A percentile compares a stretch with the other conserved stretches of the same genome.
Evolutionary conservation across 2,888 invertebrate species (phyloP).

Genomic region (Pammene aurita): DNA sequence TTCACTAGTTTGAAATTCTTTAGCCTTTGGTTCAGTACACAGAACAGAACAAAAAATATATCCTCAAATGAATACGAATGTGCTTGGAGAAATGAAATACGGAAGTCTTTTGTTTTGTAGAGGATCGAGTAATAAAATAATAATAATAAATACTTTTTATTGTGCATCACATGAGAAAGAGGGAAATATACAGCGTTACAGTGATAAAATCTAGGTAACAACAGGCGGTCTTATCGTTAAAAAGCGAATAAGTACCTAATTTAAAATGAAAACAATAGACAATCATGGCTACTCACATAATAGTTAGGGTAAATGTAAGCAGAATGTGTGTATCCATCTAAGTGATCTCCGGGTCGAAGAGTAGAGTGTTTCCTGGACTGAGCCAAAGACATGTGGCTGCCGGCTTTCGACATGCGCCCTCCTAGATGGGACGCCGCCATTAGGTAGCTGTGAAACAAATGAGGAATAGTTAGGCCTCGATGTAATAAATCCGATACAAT

Average conservation of each 20-base stretch:
- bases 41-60: too few relatives aligned
- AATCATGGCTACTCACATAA: conserved; percentile 75
- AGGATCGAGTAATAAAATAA: too few relatives aligned
- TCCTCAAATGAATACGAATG: too few relatives aligned
- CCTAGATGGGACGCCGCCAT: conserved; percentile 79
- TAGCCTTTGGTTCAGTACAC: too few relatives aligned
- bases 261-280: background rate
- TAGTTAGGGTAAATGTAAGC: conserved; percentile 85
- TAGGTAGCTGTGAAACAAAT: conserved; percentile 63
- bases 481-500: background rate
- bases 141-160: too few relatives aligned
- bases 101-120: too few relatives aligned
- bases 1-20: too few relatives aligned
- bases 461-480: background rate
- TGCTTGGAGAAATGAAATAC: too few relatives aligned
- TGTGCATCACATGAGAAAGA: too few relatives aligned
- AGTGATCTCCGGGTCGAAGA: conserved; percentile 81
- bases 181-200: too few relatives aligned
- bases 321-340: conserved; percentile 81
- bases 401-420: conserved; percentile 85
- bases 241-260: background rate
- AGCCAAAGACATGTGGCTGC: conserved; percentile 84
- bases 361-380: conserved; percentile 83
- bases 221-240: too few relatives aligned
- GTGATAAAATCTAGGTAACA: too few relatives aligned